Conservation (phyloP, 2,888 invertebrate species). For the Ochropleura leucogaster region DNA sequence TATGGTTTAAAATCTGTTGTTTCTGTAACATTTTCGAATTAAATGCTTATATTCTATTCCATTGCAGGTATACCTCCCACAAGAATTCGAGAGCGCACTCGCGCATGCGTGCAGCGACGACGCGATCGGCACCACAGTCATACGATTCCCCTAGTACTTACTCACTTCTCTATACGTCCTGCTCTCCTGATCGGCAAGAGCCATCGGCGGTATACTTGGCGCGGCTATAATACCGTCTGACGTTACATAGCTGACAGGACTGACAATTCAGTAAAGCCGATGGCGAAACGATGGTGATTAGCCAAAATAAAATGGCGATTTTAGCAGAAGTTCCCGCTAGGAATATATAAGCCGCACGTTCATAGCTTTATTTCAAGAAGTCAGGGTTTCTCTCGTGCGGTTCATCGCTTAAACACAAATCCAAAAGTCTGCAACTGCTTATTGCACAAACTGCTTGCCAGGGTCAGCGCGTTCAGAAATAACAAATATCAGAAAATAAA, state of each 20-base stretch:
- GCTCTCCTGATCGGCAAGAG: conserved; percentile 42
- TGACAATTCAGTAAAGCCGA: background rate
- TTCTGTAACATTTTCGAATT: no score
- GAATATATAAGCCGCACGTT: no score
- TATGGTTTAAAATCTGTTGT: no score
- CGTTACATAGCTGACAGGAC: background rate
- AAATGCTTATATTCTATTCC: background rate
- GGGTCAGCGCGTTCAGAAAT: conserved; percentile 3
- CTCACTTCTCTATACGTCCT: conserved; percentile 14
- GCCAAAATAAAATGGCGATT: background rate
- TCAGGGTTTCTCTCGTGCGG: background rate
- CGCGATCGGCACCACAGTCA: conserved; percentile 85
- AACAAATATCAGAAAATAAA: conserved; percentile 21
- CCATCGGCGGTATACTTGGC: background rate
- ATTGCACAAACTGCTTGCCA: background rate
- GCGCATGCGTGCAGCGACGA: conserved; percentile 88
- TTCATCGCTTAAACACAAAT: background rate
- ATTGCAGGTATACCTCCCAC: conserved; percentile 83
- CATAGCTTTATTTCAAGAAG: conserved; percentile 3
- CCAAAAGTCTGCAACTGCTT: background rate
- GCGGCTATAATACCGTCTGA: background rate
- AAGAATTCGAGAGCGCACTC: conserved; percentile 86
- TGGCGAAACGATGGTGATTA: background rate
- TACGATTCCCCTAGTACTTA: conserved; percentile 82
- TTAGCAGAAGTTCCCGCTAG: background rate